Percentiles rank a stretch among this genome's conserved stretches.
phyloP scores from a whole-genome alignment of 2,113 vertebrate species.

The Nothoprocta pentlandii region DNA sequence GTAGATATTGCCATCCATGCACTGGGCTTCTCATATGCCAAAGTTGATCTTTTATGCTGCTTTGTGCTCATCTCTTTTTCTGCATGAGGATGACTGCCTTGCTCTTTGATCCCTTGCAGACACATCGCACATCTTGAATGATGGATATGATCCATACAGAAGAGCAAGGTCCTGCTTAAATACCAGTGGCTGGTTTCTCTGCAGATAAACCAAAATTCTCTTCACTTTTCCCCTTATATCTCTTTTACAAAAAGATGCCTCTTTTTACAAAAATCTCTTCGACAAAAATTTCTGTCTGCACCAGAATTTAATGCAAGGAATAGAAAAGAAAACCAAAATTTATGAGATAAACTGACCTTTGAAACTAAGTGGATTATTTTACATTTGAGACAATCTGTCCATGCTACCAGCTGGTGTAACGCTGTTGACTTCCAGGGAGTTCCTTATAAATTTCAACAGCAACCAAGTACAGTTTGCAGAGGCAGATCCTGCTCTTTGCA shows the following conservation, averaged over 20 bases:
- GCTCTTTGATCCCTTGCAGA: not conserved
- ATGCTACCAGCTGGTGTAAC: not conserved
- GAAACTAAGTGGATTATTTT: not conserved
- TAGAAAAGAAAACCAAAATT: constrained; percentile 1
- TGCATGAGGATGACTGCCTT: not conserved
- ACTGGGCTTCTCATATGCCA: not conserved
- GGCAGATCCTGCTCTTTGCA: not conserved
- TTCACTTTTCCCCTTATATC: not conserved
- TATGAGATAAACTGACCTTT: not conserved
- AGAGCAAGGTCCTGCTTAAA: not conserved
- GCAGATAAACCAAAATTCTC: not conserved
- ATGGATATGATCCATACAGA: not conserved
- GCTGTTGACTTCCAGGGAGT: not conserved
- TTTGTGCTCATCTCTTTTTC: not conserved
- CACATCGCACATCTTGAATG: not conserved
- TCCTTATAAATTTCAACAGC: not conserved
- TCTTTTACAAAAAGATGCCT: constrained; percentile 1
- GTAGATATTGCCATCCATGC: not conserved
- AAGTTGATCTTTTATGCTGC: not conserved
- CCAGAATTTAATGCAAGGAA: not conserved
- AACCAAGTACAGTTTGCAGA: not conserved
- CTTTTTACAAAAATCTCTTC: not conserved
- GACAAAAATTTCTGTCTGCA: not conserved
- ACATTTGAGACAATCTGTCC: not conserved
- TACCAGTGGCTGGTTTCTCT: not conserved